Evolutionary conservation across 2,888 invertebrate species (phyloP), one percentile per base, ranked within the genome.

Genomic region (Ellobium chinense): DNA sequence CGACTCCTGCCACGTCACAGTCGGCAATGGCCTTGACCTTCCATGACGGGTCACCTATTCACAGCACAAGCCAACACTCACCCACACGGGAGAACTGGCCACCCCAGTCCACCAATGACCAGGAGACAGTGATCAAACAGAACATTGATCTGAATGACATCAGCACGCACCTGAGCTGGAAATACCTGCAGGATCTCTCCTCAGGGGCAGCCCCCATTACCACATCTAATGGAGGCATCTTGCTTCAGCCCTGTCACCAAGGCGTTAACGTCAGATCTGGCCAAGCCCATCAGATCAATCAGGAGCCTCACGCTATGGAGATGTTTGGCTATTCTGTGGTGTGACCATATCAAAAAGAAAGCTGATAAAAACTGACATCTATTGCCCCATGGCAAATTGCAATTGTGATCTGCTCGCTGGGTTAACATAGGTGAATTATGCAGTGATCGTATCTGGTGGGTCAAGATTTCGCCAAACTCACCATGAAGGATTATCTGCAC

Each of bases 261-360:
- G 73, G 60, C 9, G 5, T 60, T 21, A n/a, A n/a, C n/a, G 54
- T 56, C n/a, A 54, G 70, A 34, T n/a, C 60, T 24, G 73, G 60
- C 21, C 73, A 73, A 29, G 29, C 36, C 1, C 60, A 27, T 18
- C 63, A 75, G 31, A 54, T 18, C 18, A 58, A 63, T 27, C 68
- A 29, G 24, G 77, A 77, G 2, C 78, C 69, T 9, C 69, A 69
- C 21, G n/a, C n/a, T n/a, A 60, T 78, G 78, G 84, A 82, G 31
- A 54, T 82, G 68, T 69, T 85, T 27, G 83, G 85, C 14, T 85
- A 76, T 77, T 85, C 85, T 39, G 81, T 85, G 12, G 85, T 85
- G 58, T 84, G 72, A 83, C n/a, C n/a, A n/a, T n/a, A n/a, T 21
- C 21, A n/a, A n/a, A n/a, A n/a, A n/a, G n/a, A n/a, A n/a, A n/a